phyloP scores from a whole-genome alignment of 1,140 invertebrate genomes.

The Drosophila repleta region DNA sequence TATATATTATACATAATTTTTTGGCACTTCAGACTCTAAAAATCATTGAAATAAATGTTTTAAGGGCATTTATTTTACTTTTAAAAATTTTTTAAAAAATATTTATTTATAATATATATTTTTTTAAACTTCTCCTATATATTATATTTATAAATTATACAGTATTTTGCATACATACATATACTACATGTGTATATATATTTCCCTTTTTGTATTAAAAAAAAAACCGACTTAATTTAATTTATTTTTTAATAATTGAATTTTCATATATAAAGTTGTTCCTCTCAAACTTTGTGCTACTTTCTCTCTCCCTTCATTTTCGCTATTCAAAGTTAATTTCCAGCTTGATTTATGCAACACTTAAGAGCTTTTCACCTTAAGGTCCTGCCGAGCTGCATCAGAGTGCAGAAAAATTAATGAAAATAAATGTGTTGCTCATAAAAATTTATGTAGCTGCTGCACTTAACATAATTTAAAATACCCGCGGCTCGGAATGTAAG shows the following conservation, averaged over 20 bases:
- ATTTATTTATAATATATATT: too few species aligned
- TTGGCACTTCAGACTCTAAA: too few species aligned
- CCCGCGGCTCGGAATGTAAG: background rate
- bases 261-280: background rate
- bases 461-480: constrained; percentile 57
- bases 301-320: background rate
- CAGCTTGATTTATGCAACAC: constrained; percentile 63
- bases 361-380: constrained; percentile 1
- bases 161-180: too few species aligned
- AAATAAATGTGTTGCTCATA: constrained; percentile 47
- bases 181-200: too few species aligned
- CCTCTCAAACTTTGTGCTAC: background rate
- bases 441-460: constrained; percentile 41
- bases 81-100: too few species aligned
- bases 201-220: too few species aligned
- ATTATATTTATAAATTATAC: too few species aligned
- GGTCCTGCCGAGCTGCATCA: background rate
- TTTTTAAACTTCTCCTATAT: too few species aligned
- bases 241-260: background rate
- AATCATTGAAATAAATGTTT: too few species aligned
- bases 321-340: constrained; percentile 18
- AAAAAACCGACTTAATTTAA: too few species aligned
- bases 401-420: constrained; percentile 52
- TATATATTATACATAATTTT: too few species aligned
- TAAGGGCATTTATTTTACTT: too few species aligned